Conservation (phyloP, 2,113 vertebrate genomes). For the Grus americana region DNA sequence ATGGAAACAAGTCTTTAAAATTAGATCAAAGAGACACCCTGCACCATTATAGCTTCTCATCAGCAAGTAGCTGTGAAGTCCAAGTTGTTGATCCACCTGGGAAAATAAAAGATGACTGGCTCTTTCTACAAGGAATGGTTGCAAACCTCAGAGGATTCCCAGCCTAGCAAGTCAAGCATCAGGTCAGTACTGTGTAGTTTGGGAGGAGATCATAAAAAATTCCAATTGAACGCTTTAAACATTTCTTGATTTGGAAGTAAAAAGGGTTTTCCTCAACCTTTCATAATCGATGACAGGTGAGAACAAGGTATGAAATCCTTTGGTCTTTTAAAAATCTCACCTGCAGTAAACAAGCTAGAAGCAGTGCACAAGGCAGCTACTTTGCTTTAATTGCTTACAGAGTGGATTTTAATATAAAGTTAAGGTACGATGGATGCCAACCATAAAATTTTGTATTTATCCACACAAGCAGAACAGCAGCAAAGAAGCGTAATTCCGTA, state of each 20-base stretch:
- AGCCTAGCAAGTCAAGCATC: background rate
- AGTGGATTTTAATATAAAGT: background rate
- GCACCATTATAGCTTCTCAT: background rate
- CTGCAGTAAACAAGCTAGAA: background rate
- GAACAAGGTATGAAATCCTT: background rate
- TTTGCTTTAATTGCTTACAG: background rate
- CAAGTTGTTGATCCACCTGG: background rate
- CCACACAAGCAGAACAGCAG: background rate
- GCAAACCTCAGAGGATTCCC: background rate
- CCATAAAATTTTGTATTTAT: background rate
- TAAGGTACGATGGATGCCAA: background rate
- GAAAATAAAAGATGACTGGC: background rate
- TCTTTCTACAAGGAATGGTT: background rate
- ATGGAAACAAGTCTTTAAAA: background rate
- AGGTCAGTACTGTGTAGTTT: background rate
- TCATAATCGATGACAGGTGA: rapidly evolving
- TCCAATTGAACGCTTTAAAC: background rate
- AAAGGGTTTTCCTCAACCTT: background rate
- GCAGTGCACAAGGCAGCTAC: rapidly evolving
- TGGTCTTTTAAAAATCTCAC: background rate
- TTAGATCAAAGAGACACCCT: background rate
- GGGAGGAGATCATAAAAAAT: background rate
- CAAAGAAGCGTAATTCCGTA: background rate
- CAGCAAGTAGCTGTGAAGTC: background rate
- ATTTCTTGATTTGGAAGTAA: background rate